These are phyloP conservation scores for Cavia aperea DNA, from an alignment of 2,113 vertebrate genomes.

Conservation along the genomic window DNA sequence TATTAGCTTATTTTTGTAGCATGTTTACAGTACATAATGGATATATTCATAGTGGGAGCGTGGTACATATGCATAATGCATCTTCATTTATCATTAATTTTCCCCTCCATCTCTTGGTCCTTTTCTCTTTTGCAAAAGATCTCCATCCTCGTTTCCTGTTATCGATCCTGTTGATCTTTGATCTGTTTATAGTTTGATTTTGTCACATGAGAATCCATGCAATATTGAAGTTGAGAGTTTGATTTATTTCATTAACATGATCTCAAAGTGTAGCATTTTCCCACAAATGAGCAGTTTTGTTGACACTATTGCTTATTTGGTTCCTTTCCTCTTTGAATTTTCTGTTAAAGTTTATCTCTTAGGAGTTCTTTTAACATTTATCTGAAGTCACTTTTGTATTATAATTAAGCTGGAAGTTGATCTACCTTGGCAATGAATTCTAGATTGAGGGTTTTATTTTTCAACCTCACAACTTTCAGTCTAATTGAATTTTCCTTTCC, in stretches of 20 bases:
- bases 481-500: neutral
- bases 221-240: neutral
- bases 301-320: neutral
- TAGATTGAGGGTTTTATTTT: neutral
- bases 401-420: neutral
- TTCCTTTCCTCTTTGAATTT: constrained; percentile 5
- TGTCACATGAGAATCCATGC: neutral
- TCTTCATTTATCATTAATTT: neutral
- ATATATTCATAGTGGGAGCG: neutral
- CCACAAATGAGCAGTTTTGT: neutral
- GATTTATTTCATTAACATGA: neutral
- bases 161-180: neutral
- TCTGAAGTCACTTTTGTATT: neutral
- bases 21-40: neutral
- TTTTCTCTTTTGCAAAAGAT: neutral
- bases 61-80: neutral
- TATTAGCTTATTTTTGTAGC: neutral
- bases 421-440: neutral
- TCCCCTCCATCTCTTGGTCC: neutral
- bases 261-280: neutral
- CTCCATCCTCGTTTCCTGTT: neutral
- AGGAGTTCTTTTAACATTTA: neutral
- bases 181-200: neutral
- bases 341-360: neutral
- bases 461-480: neutral